These are phyloP conservation scores for Lymantria monacha DNA, from an alignment of 2,888 invertebrate genomes.

Conservation along the genomic window DNA sequence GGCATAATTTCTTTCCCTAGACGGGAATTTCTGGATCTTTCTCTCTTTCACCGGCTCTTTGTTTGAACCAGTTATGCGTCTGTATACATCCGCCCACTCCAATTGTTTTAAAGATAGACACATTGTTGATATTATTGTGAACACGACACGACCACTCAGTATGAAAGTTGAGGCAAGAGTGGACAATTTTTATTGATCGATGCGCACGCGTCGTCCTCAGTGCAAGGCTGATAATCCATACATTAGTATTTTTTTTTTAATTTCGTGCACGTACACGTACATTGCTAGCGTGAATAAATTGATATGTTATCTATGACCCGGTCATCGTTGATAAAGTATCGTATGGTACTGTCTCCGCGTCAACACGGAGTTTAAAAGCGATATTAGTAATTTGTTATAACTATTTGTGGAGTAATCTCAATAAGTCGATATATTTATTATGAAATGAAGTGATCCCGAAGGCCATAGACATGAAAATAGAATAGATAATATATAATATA, in stretches of 20 bases:
- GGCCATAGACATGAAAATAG: too few species aligned
- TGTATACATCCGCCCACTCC: constrained; percentile 68
- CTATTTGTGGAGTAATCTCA: neutral
- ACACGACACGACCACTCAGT: constrained; percentile 18
- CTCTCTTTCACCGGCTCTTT: constrained; percentile 43
- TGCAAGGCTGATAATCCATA: constrained; percentile 33
- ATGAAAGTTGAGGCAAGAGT: constrained; percentile 19
- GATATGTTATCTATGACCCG: constrained; percentile 58
- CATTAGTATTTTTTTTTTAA: constrained; percentile 27
- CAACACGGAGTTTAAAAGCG: constrained; percentile 9
- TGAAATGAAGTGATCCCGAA: too few species aligned
- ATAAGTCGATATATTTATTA: neutral
- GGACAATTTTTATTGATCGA: constrained; percentile 13
- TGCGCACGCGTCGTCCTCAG: constrained; percentile 34
- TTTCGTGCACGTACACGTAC: constrained; percentile 44
- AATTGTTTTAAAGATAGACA: constrained; percentile 70
- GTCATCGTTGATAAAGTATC: constrained; percentile 22
- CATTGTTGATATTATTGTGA: constrained; percentile 44
- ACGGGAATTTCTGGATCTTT: constrained; percentile 84
- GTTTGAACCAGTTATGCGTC: constrained; percentile 53
- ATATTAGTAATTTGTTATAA: neutral
- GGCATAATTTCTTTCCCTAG: constrained; percentile 86
- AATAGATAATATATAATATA: too few species aligned
- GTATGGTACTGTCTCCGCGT: constrained; percentile 12
- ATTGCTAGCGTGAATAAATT: constrained; percentile 39